A percentile compares a stretch with the other conserved stretches of the same genome.
Evolutionary conservation across 2,113 vertebrate species (phyloP).

Genomic region (Otis tarda): DNA sequence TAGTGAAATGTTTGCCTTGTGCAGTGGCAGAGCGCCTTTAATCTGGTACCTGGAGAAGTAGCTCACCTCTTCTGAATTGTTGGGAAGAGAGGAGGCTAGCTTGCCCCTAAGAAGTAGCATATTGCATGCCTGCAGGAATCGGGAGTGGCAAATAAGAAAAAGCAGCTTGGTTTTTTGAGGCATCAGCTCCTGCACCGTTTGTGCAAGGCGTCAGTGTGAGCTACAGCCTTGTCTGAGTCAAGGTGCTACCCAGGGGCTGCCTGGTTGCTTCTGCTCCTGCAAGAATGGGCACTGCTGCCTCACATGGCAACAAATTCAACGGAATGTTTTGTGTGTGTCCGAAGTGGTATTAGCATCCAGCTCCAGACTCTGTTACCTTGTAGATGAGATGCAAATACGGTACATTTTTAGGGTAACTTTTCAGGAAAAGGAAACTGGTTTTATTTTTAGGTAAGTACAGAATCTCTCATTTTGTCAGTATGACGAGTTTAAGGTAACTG

Average conservation of each 20-base stretch:
- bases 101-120: not conserved
- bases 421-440: not conserved
- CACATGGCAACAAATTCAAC: accelerated
- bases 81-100: not conserved
- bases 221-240: accelerated
- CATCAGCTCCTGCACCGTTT: not conserved
- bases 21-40: not conserved
- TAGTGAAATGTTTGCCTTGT: not conserved
- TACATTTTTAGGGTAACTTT: not conserved
- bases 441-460: not conserved
- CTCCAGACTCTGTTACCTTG: not conserved
- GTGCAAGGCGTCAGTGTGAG: not conserved
- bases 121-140: not conserved
- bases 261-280: accelerated
- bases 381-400: not conserved
- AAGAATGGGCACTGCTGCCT: not conserved
- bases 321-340: not conserved
- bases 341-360: accelerated
- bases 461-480: not conserved
- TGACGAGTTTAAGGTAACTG: not conserved
- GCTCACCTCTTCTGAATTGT: not conserved
- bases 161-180: not conserved
- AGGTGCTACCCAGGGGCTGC: not conserved
- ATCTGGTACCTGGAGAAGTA: not conserved
- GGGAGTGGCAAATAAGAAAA: not conserved